These are phyloP conservation scores for Malurus cyaneus DNA, from an alignment of 2,113 vertebrate species.

Conservation along the genomic window DNA sequence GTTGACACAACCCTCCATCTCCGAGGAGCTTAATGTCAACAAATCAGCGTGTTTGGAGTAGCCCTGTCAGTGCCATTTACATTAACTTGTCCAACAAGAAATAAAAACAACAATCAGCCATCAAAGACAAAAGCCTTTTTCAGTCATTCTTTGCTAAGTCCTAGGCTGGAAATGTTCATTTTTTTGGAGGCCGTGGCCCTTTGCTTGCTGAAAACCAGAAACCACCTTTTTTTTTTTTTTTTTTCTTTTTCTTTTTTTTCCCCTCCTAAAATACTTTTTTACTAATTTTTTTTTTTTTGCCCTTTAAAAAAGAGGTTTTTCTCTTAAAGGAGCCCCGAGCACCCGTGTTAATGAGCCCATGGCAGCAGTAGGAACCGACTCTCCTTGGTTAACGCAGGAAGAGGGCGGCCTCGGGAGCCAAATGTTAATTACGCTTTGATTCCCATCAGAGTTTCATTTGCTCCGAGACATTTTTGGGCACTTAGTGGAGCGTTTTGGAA, in stretches of 20 bases:
- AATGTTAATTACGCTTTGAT: conserved; percentile 18
- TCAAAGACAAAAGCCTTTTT: conserved; percentile 49
- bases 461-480: conserved; percentile 25
- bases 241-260: background rate
- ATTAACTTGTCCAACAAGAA: conserved; percentile 62
- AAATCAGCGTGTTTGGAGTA: conserved; percentile 61
- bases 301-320: background rate
- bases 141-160: background rate
- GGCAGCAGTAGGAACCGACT: background rate
- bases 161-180: conserved; percentile 18
- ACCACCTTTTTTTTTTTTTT: background rate
- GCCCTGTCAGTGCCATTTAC: conserved; percentile 64
- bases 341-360: background rate
- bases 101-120: conserved; percentile 64
- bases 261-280: background rate
- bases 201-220: conserved; percentile 33
- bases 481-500: conserved; percentile 24
- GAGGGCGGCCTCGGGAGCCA: background rate
- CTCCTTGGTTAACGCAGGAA: background rate
- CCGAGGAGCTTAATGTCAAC: conserved; percentile 50
- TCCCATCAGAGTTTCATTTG: conserved; percentile 25
- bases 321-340: background rate
- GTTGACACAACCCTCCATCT: conserved; percentile 67
- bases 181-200: background rate
- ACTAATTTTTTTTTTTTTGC: background rate